Evolutionary conservation across 2,113 vertebrate genomes (phyloP).

Genomic region (Rattus rattus): DNA sequence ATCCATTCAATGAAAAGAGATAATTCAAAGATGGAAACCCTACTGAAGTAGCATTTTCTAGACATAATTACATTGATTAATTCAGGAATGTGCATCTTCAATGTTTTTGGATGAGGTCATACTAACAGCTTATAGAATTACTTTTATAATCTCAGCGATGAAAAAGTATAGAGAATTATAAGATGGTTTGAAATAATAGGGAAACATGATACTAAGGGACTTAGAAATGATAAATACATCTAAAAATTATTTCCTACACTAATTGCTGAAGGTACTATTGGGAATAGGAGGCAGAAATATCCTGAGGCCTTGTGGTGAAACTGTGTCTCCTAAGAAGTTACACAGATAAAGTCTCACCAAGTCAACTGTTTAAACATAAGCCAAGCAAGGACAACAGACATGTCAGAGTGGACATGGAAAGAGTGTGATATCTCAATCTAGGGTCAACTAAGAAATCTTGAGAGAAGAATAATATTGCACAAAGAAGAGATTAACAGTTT

Average conservation of each 20-base stretch:
- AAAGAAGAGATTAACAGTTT: neutral
- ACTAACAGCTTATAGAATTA: neutral
- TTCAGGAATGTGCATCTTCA: neutral
- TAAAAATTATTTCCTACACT: neutral
- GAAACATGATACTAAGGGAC: neutral
- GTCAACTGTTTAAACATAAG: neutral
- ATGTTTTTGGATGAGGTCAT: neutral
- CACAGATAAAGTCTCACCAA: neutral
- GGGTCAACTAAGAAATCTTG: too few relatives aligned
- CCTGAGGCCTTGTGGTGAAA: neutral
- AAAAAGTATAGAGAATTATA: neutral
- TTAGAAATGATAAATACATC: neutral
- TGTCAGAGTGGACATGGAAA: neutral
- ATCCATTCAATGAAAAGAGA: neutral
- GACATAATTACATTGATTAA: neutral
- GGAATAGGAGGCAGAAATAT: neutral
- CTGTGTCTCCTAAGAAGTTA: too few relatives aligned
- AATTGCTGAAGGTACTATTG: neutral
- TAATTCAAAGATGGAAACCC: neutral
- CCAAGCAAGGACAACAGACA: neutral
- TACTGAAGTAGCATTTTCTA: neutral
- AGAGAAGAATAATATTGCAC: neutral
- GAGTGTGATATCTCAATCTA: neutral
- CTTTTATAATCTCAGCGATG: neutral
- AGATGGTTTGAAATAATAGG: neutral